Evolutionary conservation across 2,797 vertebrate genomes (phyloP).

Genomic region (Morus bassanus): DNA sequence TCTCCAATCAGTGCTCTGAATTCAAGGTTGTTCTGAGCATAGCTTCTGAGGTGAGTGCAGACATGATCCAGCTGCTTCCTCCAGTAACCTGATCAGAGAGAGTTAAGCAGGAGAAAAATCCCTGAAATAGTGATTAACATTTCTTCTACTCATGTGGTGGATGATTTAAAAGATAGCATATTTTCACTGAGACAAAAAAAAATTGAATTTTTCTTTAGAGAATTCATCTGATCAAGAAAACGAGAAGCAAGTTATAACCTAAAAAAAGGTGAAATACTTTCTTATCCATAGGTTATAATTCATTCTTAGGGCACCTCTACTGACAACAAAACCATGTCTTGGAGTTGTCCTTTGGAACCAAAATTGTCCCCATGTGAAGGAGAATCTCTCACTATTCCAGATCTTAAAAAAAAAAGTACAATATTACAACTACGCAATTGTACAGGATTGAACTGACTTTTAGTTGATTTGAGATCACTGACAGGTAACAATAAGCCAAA

Average conservation of each 20-base stretch:
- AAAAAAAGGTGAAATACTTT: background rate
- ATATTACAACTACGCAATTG: background rate
- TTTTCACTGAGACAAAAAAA: background rate
- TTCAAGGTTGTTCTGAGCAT: conserved; percentile 88
- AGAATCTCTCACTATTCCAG: background rate
- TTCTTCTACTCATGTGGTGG: background rate
- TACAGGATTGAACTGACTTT: background rate
- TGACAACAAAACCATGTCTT: background rate
- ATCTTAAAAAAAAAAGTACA: background rate
- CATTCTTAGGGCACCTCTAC: background rate
- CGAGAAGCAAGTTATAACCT: background rate
- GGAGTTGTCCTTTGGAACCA: background rate
- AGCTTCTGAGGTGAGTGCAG: conserved; percentile 89
- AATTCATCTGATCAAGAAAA: background rate
- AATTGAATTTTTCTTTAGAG: background rate
- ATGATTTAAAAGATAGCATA: background rate
- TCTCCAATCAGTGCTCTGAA: conserved; percentile 91
- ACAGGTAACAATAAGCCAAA: background rate
- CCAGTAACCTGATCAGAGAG: conserved; percentile 86
- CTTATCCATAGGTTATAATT: background rate
- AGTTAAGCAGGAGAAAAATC: background rate
- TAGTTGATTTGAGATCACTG: background rate
- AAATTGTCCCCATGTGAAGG: background rate
- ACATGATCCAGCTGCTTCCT: conserved; percentile 93
- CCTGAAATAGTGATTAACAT: background rate